Base-by-base conservation (phyloP, 2,888 invertebrate species). In the Thymelicus lineola region DNA sequence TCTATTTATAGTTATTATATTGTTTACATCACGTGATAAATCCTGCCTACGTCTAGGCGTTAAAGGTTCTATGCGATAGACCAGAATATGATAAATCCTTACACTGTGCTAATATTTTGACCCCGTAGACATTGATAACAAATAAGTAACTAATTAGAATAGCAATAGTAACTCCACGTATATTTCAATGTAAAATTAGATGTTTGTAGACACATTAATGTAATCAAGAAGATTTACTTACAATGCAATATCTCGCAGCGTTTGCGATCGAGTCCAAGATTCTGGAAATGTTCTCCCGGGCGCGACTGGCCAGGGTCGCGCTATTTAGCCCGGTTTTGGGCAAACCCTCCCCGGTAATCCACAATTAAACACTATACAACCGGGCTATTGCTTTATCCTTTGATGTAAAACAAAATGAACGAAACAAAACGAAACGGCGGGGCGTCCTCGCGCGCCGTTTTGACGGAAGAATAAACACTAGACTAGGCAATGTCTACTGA, bases 231-330 rank as follows among this genome's bases (percentile, higher is more conserved):
- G 17, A 48, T 38, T 10, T 86, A 94, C 94, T 94, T 79, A 94
- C 94, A 89, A 94, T 90, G 85, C 94, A 94, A 80, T 91, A 91
- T 90, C 94, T 89, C 75, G 93, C 94, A 81, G 91, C 94, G 83
- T 88, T 91, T 77, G 93, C 90, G 84, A 94, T 92, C 82, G 93
- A 90, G 84, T 93, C 91, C 86, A 94, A 90, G 79, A 94, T 93
- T 82, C 94, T 91, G 86, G 94, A 89, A 86, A 94, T 87, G 83
- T 85, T 93, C 79, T 91, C 88, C 75, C 91, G 84, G 74, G 87
- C 85, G 75, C 90, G 92, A 87, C 92, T 92, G 82, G 93, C 93
- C 93, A 93, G 89, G 84, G 89, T 92, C 83, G 80, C 81, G 77
- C 73, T 74, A 28, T 73, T 80, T 80, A 83, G 85, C 87, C 86